Evolutionary conservation across 2,797 vertebrate species (phyloP), one percentile per base, ranked within the genome.

Genomic region (Macropus fuliginosus): DNA sequence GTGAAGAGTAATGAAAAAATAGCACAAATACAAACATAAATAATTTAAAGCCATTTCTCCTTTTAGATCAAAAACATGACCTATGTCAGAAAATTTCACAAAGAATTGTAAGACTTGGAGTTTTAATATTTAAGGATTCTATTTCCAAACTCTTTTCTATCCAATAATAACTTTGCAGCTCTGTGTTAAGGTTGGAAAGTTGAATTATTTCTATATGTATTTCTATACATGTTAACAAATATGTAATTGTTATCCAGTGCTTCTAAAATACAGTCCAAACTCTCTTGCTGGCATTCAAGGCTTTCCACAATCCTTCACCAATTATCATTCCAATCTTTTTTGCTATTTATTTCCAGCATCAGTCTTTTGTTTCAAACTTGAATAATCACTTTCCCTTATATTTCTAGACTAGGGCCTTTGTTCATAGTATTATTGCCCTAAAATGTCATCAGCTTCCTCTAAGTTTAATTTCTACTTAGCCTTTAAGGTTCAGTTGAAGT

Each of bases 251-350:
- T 52, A 57, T 55, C 9, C n/a, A 81, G 27, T 93, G 62, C 18
- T 52, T 18, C 96, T 57, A 95, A 94, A 54, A 92, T 59, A 0
- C 46, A 97, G 95, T 31, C 34, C 66, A 24, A 97, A 94, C 16
- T 93, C 95, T 54, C 89, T 12, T 92, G 5, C 91, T 94, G 9
- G 5, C 66, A 52, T 97, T 93, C 50, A 96, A 94, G 98, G 54
- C 5, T 29, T 31, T 92, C 2, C n/a, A 16, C 31, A 95, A 31
- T 91, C 57, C 81, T 94, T 9, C 91, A 46, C 1, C 50, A 54
- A 28, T 95, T 52, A 66, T 94, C 62, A 13, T 93, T 2, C 29
- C 59, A 40, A 12, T 46, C 6, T 74, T 0, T 89, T 57, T 55
- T 62, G 5, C 29, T 96, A 50, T 62, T 94, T 10, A 46, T 87